Base-by-base conservation (phyloP, 1,140 invertebrate genomes). In the Bradynema listronoti region DNA sequence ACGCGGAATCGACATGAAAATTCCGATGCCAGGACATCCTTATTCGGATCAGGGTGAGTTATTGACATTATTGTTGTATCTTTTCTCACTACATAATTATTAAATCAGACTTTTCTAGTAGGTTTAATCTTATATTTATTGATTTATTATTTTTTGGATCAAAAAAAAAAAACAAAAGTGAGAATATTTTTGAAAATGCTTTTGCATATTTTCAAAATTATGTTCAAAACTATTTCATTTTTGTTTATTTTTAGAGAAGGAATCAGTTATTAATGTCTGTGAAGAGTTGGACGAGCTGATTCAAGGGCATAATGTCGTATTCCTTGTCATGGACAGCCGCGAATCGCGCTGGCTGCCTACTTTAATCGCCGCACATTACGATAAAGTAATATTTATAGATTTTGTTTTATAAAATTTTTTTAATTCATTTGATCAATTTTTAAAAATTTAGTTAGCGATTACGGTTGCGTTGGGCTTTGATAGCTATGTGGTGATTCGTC, bases 281-380 rank as follows among this genome's bases (percentile, higher is more conserved):
- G 41, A 71, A 33, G 61, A 70, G 46, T 80, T 99, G 11, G 85
- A 87, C 58, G 75, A 87, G 47, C 80, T 92, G 0, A 86, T 98
- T 27, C 65, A 82, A 11, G 78, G 83, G 0, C 87, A 91, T 81
- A 93, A 98, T 81, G 88, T 88, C 4, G 82, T 97, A 27, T 99
- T 98, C 80, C 80, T 99, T 9, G 79, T 98, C 1, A 85, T 92
- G 66, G 95, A 99, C 78, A 94, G 91, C 0, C 83, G 95, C 51
- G 95, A 99, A 80, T 92, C 90, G 66, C 85, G 95, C 55, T 99
- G 94, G 94, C 79, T 99, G 49, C 95, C 95, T 0, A 92, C 93
- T 0, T 67, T 98, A n/a, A 78, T 99, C 32, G 88, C 86, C 29
- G 84, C 86, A 34, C 80, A 83, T 39, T 83, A 87, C 69, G 79